A percentile compares a stretch with the other conserved stretches of the same genome.
Evolutionary conservation across 2,797 vertebrate species (phyloP).

Genomic region (Phyllotis vaccarum): DNA sequence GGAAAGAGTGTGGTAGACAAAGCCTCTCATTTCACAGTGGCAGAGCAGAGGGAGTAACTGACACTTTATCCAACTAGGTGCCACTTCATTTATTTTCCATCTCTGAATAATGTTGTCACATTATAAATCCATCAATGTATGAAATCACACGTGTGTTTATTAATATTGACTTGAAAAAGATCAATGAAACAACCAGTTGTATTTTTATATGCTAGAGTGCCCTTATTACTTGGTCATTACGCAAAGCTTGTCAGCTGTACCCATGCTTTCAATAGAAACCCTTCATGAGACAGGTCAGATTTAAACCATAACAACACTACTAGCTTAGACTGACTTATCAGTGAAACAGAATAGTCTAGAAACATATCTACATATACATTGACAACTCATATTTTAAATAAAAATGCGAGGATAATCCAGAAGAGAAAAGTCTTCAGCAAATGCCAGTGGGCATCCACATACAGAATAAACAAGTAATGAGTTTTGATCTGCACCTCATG

Average conservation of each 20-base stretch:
- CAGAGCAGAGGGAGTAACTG: not conserved
- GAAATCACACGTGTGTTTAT: not conserved
- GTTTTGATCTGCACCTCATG: not conserved
- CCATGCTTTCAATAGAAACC: not conserved
- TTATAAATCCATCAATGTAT: not conserved
- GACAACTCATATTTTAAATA: not conserved
- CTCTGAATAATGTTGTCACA: not conserved
- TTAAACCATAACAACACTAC: not conserved
- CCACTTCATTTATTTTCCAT: not conserved
- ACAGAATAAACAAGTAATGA: not conserved
- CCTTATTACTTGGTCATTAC: not conserved
- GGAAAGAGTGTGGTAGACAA: not conserved
- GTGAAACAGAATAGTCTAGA: not conserved
- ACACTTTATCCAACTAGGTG: not conserved
- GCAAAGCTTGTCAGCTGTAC: not conserved
- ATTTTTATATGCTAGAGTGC: not conserved
- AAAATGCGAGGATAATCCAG: not conserved
- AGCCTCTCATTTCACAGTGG: not conserved
- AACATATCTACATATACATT: not conserved
- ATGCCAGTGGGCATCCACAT: not conserved
- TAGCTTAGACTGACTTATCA: not conserved
- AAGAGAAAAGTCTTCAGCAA: conserved; percentile 9
- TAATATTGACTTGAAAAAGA: not conserved
- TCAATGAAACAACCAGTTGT: not conserved
- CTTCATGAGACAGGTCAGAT: not conserved